Percentiles rank a stretch among this genome's conserved stretches.
Conservation (phyloP, 2,888 invertebrate species). For the Lumbricus terrestris region DNA sequence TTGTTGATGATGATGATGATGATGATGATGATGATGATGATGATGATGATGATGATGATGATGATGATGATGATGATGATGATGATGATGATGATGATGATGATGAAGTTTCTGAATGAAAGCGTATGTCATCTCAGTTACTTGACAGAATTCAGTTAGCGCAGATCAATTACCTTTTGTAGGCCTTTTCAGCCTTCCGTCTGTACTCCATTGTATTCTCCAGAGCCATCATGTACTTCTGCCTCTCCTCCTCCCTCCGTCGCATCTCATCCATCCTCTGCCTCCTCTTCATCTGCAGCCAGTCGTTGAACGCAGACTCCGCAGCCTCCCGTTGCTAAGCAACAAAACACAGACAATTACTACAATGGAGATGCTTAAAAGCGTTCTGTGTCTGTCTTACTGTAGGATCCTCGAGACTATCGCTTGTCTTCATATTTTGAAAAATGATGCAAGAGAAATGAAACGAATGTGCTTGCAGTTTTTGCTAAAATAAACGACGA, state of each 20-base stretch:
- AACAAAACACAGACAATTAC: not conserved
- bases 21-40: too few relatives aligned
- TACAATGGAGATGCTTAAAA: not conserved
- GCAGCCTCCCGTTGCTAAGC: not conserved
- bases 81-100: too few relatives aligned
- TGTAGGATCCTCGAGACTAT: too few relatives aligned
- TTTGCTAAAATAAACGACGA: too few relatives aligned
- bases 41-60: too few relatives aligned
- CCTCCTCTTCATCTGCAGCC: not conserved
- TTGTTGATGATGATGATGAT: too few relatives aligned
- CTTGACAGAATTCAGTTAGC: not conserved
- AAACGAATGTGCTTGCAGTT: too few relatives aligned
- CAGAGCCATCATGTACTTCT: not conserved
- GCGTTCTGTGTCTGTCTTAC: too few relatives aligned
- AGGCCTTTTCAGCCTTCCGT: not conserved
- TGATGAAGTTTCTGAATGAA: not conserved
- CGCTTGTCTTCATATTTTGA: too few relatives aligned
- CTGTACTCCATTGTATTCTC: not conserved
- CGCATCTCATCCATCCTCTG: constrained; percentile 8
- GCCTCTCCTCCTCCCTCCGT: not conserved
- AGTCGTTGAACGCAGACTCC: not conserved
- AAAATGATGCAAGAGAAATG: too few relatives aligned
- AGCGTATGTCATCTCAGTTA: not conserved
- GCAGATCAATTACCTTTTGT: not conserved
- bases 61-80: too few relatives aligned